phyloP scores from a whole-genome alignment of 2,113 vertebrate species.

The Orycteropus afer region DNA sequence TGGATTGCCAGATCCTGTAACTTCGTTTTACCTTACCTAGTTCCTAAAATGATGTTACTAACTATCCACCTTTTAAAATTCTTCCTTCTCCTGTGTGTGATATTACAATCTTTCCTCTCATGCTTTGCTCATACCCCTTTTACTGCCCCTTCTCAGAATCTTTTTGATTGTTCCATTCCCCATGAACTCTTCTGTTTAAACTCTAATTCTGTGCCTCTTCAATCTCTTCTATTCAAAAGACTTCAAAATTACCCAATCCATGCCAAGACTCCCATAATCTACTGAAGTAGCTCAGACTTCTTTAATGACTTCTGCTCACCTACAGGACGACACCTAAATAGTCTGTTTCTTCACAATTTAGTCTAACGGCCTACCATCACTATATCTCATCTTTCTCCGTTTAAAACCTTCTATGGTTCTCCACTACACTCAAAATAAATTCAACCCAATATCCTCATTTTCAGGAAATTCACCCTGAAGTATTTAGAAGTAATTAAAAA shows the following conservation, averaged over 20 bases:
- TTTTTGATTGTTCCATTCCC: not conserved
- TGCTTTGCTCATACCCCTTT: not conserved
- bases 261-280: not conserved
- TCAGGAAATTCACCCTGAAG: constrained; percentile 24
- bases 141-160: not conserved
- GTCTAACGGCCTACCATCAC: not conserved
- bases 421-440: not conserved
- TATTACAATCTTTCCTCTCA: not conserved
- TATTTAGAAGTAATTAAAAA: not conserved
- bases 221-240: constrained; percentile 2
- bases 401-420: not conserved
- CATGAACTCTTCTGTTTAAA: not conserved
- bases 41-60: not conserved
- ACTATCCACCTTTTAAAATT: not conserved
- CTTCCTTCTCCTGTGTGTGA: not conserved
- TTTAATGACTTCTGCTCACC: constrained; percentile 22
- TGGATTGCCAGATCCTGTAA: not conserved
- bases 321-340: not conserved
- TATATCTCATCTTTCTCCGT: not conserved
- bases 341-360: not conserved
- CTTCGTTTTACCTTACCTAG: not conserved
- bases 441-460: not conserved
- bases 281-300: not conserved
- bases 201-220: too few species aligned
- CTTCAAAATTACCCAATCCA: not conserved